Percentiles rank a stretch among this genome's conserved stretches.
phyloP scores from a whole-genome alignment of 2,113 vertebrate species.

The Eupsittula cactorum region DNA sequence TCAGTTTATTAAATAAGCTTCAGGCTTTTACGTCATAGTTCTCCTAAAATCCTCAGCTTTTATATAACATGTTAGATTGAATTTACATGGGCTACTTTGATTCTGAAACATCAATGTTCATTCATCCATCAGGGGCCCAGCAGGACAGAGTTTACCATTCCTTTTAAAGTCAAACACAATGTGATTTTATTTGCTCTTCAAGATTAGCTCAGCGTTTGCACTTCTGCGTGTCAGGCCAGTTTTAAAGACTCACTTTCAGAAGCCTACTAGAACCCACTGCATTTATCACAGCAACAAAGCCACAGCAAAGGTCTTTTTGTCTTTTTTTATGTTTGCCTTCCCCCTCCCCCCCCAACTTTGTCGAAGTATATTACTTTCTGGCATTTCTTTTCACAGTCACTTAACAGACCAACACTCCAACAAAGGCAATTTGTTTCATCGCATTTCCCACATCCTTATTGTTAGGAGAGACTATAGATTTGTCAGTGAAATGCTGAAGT shows the following conservation, averaged over 20 bases:
- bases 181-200: conserved; percentile 7
- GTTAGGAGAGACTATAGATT: not conserved
- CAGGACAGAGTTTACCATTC: not conserved
- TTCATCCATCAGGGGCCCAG: not conserved
- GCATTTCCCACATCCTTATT: not conserved
- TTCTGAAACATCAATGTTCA: not conserved
- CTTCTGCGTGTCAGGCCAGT: not conserved
- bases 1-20: conserved; percentile 53
- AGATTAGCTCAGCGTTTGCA: conserved; percentile 8
- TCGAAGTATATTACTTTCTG: conserved; percentile 24
- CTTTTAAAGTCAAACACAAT: not conserved
- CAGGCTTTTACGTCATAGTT: conserved; percentile 43
- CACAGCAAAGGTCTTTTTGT: not conserved
- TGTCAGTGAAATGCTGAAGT: conserved; percentile 4
- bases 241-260: not conserved
- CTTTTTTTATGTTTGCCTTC: not conserved
- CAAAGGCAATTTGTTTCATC: conserved; percentile 8
- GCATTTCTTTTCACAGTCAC: not conserved
- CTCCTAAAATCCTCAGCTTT: conserved; percentile 36
- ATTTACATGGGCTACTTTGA: not conserved
- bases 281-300: conserved; percentile 44
- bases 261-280: not conserved
- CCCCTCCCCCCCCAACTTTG: not conserved
- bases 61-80: conserved; percentile 31
- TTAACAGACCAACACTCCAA: not conserved